phyloP scores from a whole-genome alignment of 1,140 invertebrate genomes.

The Antheraea pernyi region DNA sequence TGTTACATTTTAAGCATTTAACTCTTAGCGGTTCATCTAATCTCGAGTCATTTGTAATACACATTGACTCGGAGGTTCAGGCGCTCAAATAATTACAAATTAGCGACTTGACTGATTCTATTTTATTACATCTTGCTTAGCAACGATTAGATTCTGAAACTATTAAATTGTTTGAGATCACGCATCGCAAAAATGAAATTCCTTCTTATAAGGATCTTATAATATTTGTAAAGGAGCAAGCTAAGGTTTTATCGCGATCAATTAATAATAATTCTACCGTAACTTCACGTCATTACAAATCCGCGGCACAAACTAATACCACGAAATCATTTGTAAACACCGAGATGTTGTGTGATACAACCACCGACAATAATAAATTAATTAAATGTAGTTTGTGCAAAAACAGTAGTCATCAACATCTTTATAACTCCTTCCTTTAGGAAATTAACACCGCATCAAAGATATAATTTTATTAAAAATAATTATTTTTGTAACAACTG shows the following conservation, averaged over 20 bases:
- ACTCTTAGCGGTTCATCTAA: conserved; percentile 5
- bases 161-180: conserved; percentile 33
- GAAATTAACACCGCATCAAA: no score
- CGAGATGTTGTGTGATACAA: no score
- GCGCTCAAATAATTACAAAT: conserved; percentile 30
- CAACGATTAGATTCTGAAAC: conserved; percentile 30
- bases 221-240: conserved; percentile 28
- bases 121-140: conserved; percentile 31
- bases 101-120: conserved; percentile 30
- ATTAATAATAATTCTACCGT: neutral
- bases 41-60: conserved; percentile 19
- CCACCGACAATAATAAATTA: no score
- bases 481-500: no score
- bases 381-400: no score
- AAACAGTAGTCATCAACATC: no score
- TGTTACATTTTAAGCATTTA: conserved; percentile 27
- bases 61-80: conserved; percentile 16
- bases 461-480: no score
- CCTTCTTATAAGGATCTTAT: conserved; percentile 17
- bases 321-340: no score
- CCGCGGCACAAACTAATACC: no score
- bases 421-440: no score
- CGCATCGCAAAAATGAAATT: conserved; percentile 28
- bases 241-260: conserved; percentile 22
- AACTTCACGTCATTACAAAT: no score